Conservation (phyloP, 2,888 invertebrate species). For the Serrognathus titanus region DNA sequence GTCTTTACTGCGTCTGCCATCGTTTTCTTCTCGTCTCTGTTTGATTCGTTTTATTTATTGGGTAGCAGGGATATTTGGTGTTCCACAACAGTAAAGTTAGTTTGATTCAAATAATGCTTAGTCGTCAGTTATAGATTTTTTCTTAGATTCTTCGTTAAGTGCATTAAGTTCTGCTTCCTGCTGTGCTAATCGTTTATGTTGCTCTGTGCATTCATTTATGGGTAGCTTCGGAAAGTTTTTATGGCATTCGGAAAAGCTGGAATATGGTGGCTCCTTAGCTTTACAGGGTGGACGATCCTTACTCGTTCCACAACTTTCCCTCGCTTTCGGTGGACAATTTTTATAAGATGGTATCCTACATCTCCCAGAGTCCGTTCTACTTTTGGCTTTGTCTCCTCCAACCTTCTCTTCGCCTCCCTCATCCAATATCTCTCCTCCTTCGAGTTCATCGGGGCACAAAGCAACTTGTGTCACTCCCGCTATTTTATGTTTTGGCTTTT, state of each 20-base stretch:
- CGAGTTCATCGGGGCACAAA: background rate
- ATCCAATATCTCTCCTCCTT: background rate
- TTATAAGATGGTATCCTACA: slow-evolving; percentile 1
- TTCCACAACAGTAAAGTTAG: too few relatives aligned
- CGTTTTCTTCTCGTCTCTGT: slow-evolving; percentile 1
- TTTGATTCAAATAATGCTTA: too few relatives aligned
- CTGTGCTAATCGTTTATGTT: background rate
- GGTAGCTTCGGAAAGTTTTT: slow-evolving; percentile 20
- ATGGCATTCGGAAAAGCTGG: slow-evolving; percentile 23
- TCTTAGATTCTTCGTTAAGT: background rate
- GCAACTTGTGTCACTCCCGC: too few relatives aligned
- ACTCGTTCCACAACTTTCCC: slow-evolving; percentile 8
- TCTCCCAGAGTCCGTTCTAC: background rate
- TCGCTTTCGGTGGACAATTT: slow-evolving; percentile 15
- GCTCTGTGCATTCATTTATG: slow-evolving; percentile 17
- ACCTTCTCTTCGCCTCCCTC: background rate
- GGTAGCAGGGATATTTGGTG: too few relatives aligned
- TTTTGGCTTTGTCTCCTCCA: background rate
- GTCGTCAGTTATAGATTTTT: background rate
- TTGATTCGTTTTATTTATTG: background rate
- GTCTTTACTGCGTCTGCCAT: slow-evolving; percentile 16
- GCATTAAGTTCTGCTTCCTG: background rate
- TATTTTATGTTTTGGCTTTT: background rate
- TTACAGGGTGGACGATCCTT: slow-evolving; percentile 13
- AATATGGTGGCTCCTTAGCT: slow-evolving; percentile 20